Conservation (phyloP, 2,113 vertebrate genomes). For the Corydoras maculifer region DNA sequence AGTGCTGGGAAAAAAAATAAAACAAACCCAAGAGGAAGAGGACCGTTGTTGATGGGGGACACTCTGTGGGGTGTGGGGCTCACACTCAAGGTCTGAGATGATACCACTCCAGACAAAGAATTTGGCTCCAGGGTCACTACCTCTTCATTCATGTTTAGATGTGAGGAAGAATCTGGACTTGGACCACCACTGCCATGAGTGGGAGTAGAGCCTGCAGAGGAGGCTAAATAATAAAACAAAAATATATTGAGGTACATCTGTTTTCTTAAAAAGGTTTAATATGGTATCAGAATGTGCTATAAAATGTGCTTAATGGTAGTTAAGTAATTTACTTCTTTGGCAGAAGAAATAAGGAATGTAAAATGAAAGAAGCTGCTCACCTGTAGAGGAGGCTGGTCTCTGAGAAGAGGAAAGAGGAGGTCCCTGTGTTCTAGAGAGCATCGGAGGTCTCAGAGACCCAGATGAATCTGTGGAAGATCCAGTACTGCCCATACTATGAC, state of each 20-base stretch:
- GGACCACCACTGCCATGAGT: slow-evolving; percentile 57
- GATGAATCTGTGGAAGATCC: slow-evolving; percentile 79
- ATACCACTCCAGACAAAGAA: slow-evolving; percentile 27
- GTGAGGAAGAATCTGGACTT: slow-evolving; percentile 53
- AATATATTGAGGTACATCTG: neutral
- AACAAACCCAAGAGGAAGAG: slow-evolving; percentile 83
- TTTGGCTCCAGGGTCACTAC: slow-evolving; percentile 37
- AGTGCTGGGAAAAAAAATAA: neutral
- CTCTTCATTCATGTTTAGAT: slow-evolving; percentile 31
- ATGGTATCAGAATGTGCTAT: too few species aligned
- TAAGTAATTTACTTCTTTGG: too few species aligned
- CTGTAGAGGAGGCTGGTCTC: slow-evolving; percentile 70
- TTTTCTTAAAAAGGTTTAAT: too few species aligned
- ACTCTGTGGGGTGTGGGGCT: slow-evolving; percentile 64
- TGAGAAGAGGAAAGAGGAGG: slow-evolving; percentile 86
- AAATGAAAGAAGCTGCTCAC: slow-evolving; percentile 50
- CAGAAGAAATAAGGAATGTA: neutral
- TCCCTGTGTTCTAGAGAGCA: slow-evolving; percentile 85
- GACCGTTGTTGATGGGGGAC: slow-evolving; percentile 69
- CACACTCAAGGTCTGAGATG: slow-evolving; percentile 60
- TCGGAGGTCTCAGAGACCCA: slow-evolving; percentile 70
- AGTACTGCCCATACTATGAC: slow-evolving; percentile 63
- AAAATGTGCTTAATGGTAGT: too few species aligned
- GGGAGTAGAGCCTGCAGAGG: slow-evolving; percentile 65
- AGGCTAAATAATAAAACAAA: slow-evolving; percentile 53